These are phyloP conservation scores for Alosa sapidissima DNA, from an alignment of 2,797 vertebrate genomes.

Conservation along the genomic window DNA sequence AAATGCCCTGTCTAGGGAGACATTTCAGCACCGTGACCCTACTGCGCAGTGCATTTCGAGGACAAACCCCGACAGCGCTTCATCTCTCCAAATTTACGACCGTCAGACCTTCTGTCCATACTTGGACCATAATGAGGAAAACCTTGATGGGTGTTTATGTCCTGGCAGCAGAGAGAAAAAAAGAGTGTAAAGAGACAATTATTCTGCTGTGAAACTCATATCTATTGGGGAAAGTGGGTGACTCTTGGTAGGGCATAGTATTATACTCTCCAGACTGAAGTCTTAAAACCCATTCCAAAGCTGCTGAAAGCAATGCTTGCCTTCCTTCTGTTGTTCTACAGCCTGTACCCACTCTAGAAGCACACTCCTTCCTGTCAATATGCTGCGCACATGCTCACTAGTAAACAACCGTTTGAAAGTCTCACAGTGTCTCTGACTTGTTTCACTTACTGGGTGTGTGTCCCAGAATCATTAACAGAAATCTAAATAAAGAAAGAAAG, in stretches of 20 bases:
- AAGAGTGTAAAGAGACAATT: not conserved
- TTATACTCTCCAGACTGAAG: not conserved
- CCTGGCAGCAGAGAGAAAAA: not conserved
- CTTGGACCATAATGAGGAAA: not conserved
- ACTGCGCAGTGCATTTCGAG: not conserved
- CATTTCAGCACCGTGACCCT: not conserved
- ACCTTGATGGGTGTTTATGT: not conserved
- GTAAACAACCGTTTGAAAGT: not conserved
- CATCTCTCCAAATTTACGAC: not conserved
- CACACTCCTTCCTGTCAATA: not conserved
- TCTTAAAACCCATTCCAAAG: not conserved
- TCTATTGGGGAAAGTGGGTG: not conserved
- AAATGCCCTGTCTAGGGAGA: constrained; percentile 7
- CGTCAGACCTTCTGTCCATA: not conserved
- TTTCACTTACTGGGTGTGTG: not conserved
- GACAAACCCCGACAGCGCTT: not conserved
- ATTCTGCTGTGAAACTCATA: not conserved
- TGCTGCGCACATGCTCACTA: not conserved
- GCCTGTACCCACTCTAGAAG: not conserved
- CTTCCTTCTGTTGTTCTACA: not conserved
- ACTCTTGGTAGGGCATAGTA: too few relatives aligned
- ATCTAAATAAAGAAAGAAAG: not conserved
- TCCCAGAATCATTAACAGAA: not conserved
- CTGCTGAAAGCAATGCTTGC: not conserved
- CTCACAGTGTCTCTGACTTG: too few relatives aligned